Percentiles rank a stretch among this genome's conserved stretches.
phyloP scores from a whole-genome alignment of 2,113 vertebrate species.

The Myodes glareolus region DNA sequence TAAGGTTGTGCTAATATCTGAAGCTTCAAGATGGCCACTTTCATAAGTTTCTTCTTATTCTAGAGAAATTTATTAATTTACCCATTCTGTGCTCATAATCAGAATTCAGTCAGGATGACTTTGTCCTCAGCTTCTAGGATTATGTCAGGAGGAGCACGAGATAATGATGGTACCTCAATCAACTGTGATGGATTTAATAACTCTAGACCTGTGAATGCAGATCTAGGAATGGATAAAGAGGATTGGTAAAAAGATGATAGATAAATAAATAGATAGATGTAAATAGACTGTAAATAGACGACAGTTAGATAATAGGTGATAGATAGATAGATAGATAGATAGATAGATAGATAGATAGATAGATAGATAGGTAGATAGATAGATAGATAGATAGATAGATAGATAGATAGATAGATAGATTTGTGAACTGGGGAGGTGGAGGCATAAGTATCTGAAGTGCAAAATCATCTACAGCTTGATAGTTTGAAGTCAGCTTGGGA shows the following conservation, averaged over 20 bases:
- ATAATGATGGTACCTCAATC: background rate
- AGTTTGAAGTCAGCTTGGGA: background rate
- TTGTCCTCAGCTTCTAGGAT: background rate
- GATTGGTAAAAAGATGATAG: background rate
- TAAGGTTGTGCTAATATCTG: background rate
- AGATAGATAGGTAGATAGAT: background rate
- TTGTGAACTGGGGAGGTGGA: background rate
- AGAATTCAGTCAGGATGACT: background rate
- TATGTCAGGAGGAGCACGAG: background rate
- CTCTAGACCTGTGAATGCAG: background rate
- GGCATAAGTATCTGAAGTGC: background rate
- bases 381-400: background rate
- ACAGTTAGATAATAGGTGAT: background rate
- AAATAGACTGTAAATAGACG: background rate
- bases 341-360: background rate
- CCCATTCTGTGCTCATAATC: background rate
- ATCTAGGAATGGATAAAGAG: background rate
- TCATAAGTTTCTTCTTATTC: background rate
- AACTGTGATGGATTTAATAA: background rate
- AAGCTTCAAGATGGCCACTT: background rate
- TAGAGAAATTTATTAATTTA: background rate
- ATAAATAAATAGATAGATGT: background rate
- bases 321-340: background rate
- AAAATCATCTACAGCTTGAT: background rate
- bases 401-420: background rate